A percentile compares a stretch with the other conserved stretches of the same genome.
Evolutionary conservation across 2,888 invertebrate species (phyloP).

Genomic region (Scelioninae gen. 1): DNA sequence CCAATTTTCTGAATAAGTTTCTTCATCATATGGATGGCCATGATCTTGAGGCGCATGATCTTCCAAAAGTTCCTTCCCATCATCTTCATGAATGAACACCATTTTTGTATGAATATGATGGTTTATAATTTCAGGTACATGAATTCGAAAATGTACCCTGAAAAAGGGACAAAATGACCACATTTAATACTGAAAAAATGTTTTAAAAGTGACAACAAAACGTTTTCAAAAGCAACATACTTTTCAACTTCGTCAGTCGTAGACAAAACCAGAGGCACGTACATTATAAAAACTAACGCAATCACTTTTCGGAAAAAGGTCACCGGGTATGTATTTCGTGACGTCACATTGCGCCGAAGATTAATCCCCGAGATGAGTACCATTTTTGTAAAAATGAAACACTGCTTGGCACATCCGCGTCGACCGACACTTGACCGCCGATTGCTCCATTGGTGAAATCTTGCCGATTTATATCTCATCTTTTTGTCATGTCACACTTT

Average conservation of each 20-base stretch:
- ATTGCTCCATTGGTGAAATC: constrained; percentile 54
- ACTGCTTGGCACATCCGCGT: constrained; percentile 34
- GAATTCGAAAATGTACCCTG: constrained; percentile 87
- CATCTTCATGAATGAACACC: constrained; percentile 86
- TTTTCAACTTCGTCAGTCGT: constrained; percentile 73
- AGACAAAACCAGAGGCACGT: constrained; percentile 66
- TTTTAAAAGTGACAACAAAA: too few species aligned
- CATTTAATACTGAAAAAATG: too few species aligned
- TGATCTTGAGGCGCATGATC: constrained; percentile 71
- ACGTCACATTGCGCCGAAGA: background rate
- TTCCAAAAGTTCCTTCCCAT: constrained; percentile 67
- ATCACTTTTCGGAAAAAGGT: constrained; percentile 70
- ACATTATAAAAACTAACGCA: constrained; percentile 69
- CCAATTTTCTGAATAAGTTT: constrained; percentile 83
- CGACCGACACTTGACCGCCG: constrained; percentile 19
- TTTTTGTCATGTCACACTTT: constrained; percentile 66
- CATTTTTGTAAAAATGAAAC: constrained; percentile 21
- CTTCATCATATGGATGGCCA: constrained; percentile 82
- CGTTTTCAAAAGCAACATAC: too few species aligned
- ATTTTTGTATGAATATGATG: constrained; percentile 87
- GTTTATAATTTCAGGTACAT: constrained; percentile 87
- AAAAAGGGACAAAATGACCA: too few species aligned
- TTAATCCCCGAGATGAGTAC: background rate
- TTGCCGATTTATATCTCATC: constrained; percentile 54
- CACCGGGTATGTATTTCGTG: background rate